Conservation (phyloP, 1,140 invertebrate species). For the Lethrus apterus region DNA sequence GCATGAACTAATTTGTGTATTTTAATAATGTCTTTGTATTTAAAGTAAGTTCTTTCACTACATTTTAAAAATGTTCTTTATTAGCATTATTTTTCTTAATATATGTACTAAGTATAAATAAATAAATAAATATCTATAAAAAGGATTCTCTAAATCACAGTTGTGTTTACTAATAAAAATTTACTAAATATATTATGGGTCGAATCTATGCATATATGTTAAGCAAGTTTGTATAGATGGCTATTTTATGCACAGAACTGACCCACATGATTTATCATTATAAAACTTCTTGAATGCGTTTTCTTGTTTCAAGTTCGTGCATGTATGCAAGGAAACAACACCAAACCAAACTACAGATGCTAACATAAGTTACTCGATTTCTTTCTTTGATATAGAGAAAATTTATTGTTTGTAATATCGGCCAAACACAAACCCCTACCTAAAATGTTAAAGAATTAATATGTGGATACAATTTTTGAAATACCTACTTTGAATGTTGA, state of each 20-base stretch:
- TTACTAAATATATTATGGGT: too few species aligned
- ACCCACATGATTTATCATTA: too few species aligned
- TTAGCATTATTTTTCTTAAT: not conserved
- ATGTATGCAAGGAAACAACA: conserved; percentile 79
- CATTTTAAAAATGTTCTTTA: too few species aligned
- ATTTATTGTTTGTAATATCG: conserved; percentile 73
- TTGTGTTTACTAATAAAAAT: too few species aligned
- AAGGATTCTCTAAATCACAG: too few species aligned
- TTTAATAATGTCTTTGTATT: not conserved
- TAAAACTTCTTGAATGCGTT: conserved; percentile 30
- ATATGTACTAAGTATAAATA: not conserved
- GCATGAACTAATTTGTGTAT: not conserved
- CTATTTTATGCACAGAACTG: too few species aligned
- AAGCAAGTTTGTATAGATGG: too few species aligned
- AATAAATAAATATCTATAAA: conserved; percentile 1
- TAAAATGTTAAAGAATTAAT: conserved; percentile 41
- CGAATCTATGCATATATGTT: too few species aligned
- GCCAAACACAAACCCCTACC: conserved; percentile 75
- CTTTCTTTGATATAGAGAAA: conserved; percentile 68
- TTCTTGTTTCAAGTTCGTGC: conserved; percentile 60
- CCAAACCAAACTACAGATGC: conserved; percentile 75
- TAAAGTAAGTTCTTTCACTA: too few species aligned
- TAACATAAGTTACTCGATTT: conserved; percentile 77
- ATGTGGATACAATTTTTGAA: not conserved
- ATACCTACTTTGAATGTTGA: conserved; percentile 73